Conservation (phyloP, 2,888 invertebrate species). For the Mimas tiliae region DNA sequence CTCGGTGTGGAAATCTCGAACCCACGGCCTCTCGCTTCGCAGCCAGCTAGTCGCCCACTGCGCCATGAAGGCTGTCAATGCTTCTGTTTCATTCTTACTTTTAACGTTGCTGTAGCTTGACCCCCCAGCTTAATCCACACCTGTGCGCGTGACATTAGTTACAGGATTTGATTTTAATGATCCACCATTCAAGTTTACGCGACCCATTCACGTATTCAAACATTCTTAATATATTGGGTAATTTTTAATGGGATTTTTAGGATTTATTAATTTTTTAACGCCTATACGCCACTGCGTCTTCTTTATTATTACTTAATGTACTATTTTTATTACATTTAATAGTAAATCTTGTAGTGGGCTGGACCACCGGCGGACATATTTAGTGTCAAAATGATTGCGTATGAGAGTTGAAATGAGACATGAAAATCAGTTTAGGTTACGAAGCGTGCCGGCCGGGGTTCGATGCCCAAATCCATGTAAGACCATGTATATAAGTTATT, state of each 20-base stretch:
- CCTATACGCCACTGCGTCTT: conserved; percentile 38
- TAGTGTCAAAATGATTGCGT: neutral
- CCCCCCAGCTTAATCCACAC: conserved; percentile 22
- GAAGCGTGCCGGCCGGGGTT: too few species aligned
- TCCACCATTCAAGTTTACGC: conserved; percentile 44
- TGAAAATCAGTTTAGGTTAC: too few species aligned
- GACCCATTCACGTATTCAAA: conserved; percentile 48
- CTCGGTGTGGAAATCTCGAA: too few species aligned
- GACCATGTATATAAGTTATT: too few species aligned
- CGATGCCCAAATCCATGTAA: too few species aligned
- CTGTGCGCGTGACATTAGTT: conserved; percentile 54
- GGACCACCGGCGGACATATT: conserved; percentile 28
- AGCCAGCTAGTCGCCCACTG: too few species aligned
- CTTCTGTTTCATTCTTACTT: too few species aligned
- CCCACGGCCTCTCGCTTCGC: too few species aligned
- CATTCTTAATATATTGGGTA: conserved; percentile 63
- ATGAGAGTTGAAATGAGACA: too few species aligned
- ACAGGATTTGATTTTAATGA: conserved; percentile 77
- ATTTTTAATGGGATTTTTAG: conserved; percentile 63
- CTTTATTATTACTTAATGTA: conserved; percentile 39
- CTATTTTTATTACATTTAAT: conserved; percentile 34
- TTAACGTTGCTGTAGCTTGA: neutral
- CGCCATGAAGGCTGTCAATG: too few species aligned
- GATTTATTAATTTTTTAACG: conserved; percentile 57
- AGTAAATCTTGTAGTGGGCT: conserved; percentile 26